Evolutionary conservation across 2,888 invertebrate genomes (phyloP), one percentile per base, ranked within the genome.

Genomic region (Athetis lepigone): DNA sequence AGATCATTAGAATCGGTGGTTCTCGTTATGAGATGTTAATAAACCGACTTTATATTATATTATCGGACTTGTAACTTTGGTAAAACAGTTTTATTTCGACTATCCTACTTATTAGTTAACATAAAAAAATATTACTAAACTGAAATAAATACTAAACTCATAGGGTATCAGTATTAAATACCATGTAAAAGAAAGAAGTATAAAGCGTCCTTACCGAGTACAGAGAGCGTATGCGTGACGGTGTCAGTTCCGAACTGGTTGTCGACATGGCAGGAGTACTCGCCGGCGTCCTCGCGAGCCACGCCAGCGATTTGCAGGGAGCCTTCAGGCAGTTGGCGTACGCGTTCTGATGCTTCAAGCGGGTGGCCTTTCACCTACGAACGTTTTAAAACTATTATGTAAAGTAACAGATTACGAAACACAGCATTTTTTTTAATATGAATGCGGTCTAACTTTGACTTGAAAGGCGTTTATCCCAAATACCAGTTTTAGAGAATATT

Each of bases 231-330:
- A 90, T 98, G 98, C 0, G 98, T 98, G 52, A 99, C 98, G 16
- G 98, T 98, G 85, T 99, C 99, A 79, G 98, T 97, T 51, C 99
- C 99, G 89, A 98, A 98, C 23, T 97, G 97, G 91, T 99, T 99
- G 88, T 98, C 98, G 18, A 98, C 98, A 81, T 97, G 97, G 91
- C 99, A 99, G 0, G 98, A 97, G 89, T 99, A 99, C 91, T 99
- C 98, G 57, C 98, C 99, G 57, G 98, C 98, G 92, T 99, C 99
- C 70, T 97, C 97, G 29, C 98, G 96, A 49, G 97, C 97, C 0
- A 98, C 98, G 75, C 98, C 97, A 65, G 98, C 97, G 67, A 99
- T 98, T 82, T 98, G 96, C n/a, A 99, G 94, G 0, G 98, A 98
- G 23, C 99, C 99, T 91, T 99, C 98, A 16, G 98, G 98, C 80